A percentile compares a stretch with the other conserved stretches of the same genome.
phyloP scores from a whole-genome alignment of 2,113 vertebrate genomes.

The Onychorhynchus coronatus region DNA sequence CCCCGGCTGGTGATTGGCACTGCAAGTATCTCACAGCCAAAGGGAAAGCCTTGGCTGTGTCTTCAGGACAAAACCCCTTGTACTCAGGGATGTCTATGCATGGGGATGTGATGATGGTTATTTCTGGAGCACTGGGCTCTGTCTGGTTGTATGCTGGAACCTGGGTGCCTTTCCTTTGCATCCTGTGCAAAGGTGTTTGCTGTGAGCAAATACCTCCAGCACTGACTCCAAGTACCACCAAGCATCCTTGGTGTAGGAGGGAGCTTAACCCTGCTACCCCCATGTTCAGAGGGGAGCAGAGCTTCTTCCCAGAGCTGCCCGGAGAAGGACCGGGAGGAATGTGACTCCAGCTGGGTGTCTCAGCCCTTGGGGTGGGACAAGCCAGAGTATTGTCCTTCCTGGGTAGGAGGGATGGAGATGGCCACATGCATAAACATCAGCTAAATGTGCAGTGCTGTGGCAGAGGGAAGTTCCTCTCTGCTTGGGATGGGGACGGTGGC shows the following conservation, averaged over 20 bases:
- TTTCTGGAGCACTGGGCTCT: not conserved
- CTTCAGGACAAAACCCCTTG: not conserved
- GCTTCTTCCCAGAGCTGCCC: not conserved
- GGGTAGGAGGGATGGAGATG: not conserved
- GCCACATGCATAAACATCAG: not conserved
- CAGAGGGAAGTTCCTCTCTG: not conserved
- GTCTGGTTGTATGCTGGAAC: not conserved
- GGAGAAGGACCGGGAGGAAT: not conserved
- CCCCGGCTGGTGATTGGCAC: not conserved
- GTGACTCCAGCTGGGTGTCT: not conserved
- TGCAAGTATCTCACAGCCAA: not conserved
- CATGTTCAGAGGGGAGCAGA: fast-evolving
- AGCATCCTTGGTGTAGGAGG: not conserved
- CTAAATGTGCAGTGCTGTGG: not conserved
- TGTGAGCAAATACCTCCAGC: not conserved
- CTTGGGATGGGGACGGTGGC: not conserved
- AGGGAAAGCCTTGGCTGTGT: not conserved
- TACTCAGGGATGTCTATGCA: not conserved
- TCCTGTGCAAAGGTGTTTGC: no score
- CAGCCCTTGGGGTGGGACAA: not conserved
- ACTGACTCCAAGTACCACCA: not conserved
- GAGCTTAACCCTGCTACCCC: not conserved
- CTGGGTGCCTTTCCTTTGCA: not conserved
- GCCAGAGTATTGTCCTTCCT: not conserved
- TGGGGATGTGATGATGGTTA: fast-evolving